Evolutionary conservation across 2,797 vertebrate species (phyloP).

Genomic region (Telmatherina bonti): DNA sequence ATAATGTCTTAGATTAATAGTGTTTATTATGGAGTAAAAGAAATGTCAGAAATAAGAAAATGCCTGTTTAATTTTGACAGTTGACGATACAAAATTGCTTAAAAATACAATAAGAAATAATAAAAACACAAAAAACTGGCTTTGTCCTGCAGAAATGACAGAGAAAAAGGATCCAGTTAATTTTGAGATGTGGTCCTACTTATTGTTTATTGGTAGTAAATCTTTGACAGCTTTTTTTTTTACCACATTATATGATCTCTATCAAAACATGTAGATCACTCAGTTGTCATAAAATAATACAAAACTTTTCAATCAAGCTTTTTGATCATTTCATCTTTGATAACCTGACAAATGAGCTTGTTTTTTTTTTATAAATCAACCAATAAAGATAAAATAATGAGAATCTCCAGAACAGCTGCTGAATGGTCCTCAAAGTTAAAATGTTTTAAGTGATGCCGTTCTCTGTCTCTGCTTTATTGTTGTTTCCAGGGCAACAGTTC

Average conservation of each 20-base stretch:
- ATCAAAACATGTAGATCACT: neutral
- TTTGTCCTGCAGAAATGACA: too few relatives aligned
- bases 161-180: too few relatives aligned
- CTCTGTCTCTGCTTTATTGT: constrained; percentile 3
- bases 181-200: neutral
- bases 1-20: neutral
- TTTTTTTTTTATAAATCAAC: neutral
- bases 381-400: neutral
- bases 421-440: neutral
- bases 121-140: too few relatives aligned
- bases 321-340: neutral
- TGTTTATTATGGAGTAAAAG: neutral
- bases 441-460: neutral
- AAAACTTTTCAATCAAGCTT: neutral
- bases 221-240: neutral
- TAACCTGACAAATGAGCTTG: neutral
- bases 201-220: neutral
- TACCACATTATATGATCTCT: neutral
- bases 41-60: too few relatives aligned
- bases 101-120: too few relatives aligned
- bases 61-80: too few relatives aligned
- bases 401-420: neutral
- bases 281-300: neutral
- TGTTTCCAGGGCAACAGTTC: constrained; percentile 91
- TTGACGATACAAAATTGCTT: too few relatives aligned